phyloP scores from a whole-genome alignment of 2,113 vertebrate genomes.

The Burhinus oedicnemus region DNA sequence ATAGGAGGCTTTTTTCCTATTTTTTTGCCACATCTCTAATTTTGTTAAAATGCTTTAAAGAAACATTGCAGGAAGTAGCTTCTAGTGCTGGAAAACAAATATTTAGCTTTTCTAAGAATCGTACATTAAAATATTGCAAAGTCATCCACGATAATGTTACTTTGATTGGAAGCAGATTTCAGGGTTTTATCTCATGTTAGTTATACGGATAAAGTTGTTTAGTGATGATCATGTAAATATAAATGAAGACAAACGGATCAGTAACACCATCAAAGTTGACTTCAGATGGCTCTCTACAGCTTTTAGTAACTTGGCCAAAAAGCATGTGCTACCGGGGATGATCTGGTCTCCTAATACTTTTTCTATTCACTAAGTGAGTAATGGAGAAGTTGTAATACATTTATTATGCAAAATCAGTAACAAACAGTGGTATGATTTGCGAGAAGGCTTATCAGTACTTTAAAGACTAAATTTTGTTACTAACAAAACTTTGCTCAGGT shows the following conservation, averaged over 20 bases:
- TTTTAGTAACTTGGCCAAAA: not conserved
- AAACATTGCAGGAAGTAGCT: not conserved
- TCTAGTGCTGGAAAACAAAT: not conserved
- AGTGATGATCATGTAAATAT: not conserved
- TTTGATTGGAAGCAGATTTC: not conserved
- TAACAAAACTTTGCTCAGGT: not conserved
- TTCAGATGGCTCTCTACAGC: not conserved
- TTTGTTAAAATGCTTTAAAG: not conserved
- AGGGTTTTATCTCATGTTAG: not conserved
- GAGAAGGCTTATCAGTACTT: not conserved
- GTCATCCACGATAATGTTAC: not conserved
- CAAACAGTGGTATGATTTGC: not conserved
- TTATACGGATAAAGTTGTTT: not conserved
- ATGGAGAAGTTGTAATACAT: not conserved
- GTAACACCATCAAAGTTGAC: not conserved
- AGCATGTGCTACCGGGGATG: not conserved
- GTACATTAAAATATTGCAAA: not conserved
- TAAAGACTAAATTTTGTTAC: not conserved
- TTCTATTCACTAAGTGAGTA: not conserved
- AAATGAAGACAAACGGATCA: not conserved
- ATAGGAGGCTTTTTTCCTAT: not conserved
- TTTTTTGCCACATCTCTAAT: not conserved
- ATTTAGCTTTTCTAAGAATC: not conserved
- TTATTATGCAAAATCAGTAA: not conserved
- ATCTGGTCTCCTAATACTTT: not conserved